phyloP scores from a whole-genome alignment of 2,888 invertebrate genomes.

The Polydrusus cervinus region DNA sequence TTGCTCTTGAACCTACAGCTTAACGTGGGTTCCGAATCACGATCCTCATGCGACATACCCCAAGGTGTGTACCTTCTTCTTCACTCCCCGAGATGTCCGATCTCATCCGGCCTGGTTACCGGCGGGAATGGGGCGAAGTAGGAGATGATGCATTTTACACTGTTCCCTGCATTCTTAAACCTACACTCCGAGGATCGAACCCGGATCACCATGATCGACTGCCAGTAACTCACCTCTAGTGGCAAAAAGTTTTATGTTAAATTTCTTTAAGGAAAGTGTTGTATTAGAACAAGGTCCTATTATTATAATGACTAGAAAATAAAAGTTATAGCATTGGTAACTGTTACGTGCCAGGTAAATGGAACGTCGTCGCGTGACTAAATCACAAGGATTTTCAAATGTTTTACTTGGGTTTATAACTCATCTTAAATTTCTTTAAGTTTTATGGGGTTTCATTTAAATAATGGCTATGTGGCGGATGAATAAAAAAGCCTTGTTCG shows the following conservation, averaged over 20 bases:
- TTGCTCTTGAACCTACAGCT: too few species aligned
- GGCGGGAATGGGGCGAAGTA: too few species aligned
- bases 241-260: not conserved
- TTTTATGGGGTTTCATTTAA: constrained; percentile 9
- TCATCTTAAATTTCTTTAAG: constrained; percentile 36
- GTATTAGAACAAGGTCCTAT: constrained; percentile 32
- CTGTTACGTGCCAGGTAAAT: constrained; percentile 49
- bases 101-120: too few species aligned
- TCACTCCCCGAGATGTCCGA: too few species aligned
- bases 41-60: too few species aligned
- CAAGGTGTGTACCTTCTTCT: too few species aligned
- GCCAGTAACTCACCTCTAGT: too few species aligned
- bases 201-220: too few species aligned
- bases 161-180: too few species aligned
- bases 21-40: too few species aligned
- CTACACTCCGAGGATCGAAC: too few species aligned
- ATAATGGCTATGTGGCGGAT: constrained; percentile 6
- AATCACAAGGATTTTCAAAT: constrained; percentile 45
- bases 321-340: constrained; percentile 47
- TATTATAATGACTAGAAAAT: constrained; percentile 22
- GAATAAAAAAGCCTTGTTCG: not conserved
- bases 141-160: too few species aligned
- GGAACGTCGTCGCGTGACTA: constrained; percentile 42
- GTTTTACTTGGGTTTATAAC: constrained; percentile 34
- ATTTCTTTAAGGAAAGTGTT: constrained; percentile 23